These are phyloP conservation scores for Capitulum mitella DNA, from an alignment of 2,888 invertebrate genomes.

Conservation along the genomic window DNA sequence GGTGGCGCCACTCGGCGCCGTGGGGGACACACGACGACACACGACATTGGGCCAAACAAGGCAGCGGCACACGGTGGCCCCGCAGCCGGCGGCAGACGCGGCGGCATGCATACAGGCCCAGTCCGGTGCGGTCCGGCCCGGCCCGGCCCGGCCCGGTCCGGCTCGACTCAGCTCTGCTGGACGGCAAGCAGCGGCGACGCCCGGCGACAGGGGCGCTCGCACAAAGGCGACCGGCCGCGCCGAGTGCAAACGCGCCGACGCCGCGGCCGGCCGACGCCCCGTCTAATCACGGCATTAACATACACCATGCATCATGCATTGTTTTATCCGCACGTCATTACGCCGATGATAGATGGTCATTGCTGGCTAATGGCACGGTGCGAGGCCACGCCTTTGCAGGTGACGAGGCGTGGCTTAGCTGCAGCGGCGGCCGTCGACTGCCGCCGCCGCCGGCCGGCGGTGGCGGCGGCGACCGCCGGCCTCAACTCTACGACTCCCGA, in stretches of 20 bases:
- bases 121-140: too few species aligned
- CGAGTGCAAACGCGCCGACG: not conserved
- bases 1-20: too few species aligned
- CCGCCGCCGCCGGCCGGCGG: not conserved
- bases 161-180: too few species aligned
- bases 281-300: slow-evolving; percentile 8
- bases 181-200: not conserved
- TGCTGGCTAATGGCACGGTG: not conserved
- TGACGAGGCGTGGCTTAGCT: slow-evolving; percentile 11
- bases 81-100: too few species aligned
- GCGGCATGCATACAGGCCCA: too few species aligned
- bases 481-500: too few species aligned
- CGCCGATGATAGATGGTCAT: not conserved
- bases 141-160: too few species aligned
- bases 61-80: too few species aligned
- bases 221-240: not conserved
- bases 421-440: not conserved
- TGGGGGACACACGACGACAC: too few species aligned
- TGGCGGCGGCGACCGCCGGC: not conserved
- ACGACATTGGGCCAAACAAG: too few species aligned
- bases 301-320: slow-evolving; percentile 2
- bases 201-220: not conserved
- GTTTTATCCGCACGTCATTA: slow-evolving; percentile 11
- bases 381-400: slow-evolving; percentile 5
- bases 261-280: not conserved